Percentiles rank a stretch among this genome's conserved stretches.
Evolutionary conservation across 2,797 vertebrate species (phyloP).

Genomic region (Characodon lateralis): DNA sequence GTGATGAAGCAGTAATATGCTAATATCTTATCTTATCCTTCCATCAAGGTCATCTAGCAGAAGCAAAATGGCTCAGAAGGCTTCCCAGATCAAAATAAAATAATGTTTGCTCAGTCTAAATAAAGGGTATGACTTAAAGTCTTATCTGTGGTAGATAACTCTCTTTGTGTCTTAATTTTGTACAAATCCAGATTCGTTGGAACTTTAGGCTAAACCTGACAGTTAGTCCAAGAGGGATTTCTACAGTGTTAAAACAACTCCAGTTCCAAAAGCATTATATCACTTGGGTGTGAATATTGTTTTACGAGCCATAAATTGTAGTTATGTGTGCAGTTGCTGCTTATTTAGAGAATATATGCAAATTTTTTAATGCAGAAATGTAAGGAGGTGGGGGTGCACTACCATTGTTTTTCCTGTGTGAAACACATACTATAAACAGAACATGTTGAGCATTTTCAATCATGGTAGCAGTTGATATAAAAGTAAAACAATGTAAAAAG

Average conservation of each 20-base stretch:
- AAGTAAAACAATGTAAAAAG: neutral
- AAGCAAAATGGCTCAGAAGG: constrained; percentile 34
- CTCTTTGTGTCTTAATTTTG: neutral
- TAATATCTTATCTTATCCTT: constrained; percentile 55
- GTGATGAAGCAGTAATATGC: constrained; percentile 47
- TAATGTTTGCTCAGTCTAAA: constrained; percentile 32
- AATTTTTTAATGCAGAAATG: neutral
- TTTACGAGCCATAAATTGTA: neutral
- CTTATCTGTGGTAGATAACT: too few relatives aligned
- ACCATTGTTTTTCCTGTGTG: neutral
- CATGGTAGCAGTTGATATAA: neutral
- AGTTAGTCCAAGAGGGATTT: neutral
- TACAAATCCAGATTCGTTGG: neutral
- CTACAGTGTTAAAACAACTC: neutral
- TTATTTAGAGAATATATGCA: neutral
- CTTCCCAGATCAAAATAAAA: constrained; percentile 32
- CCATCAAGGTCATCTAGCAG: constrained; percentile 19
- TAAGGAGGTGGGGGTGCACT: neutral
- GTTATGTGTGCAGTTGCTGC: neutral
- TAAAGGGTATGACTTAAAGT: constrained; percentile 22
- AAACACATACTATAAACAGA: neutral
- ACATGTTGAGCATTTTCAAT: neutral
- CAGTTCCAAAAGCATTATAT: neutral
- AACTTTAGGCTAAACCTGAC: neutral
- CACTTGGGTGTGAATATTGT: neutral